Percentiles rank a stretch among this genome's conserved stretches.
Evolutionary conservation across 1,140 invertebrate species (phyloP).

Genomic region (Anoplolepis gracilipes): DNA sequence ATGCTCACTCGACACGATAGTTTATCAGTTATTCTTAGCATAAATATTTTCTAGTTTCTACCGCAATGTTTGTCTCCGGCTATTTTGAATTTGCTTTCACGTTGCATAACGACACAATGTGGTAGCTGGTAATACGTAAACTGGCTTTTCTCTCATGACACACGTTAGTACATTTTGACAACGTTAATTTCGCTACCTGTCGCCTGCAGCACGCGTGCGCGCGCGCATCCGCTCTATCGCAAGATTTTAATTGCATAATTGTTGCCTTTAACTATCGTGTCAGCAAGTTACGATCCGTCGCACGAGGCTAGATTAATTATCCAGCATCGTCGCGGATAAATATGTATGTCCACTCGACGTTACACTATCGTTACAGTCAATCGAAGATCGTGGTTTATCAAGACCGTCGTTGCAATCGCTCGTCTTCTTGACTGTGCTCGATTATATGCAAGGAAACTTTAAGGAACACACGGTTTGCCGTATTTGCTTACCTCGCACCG

Average conservation of each 20-base stretch:
- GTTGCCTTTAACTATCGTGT: constrained; percentile 51
- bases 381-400: constrained; percentile 13
- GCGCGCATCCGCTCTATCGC: background rate
- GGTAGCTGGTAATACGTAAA: constrained; percentile 20
- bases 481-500: background rate
- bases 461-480: constrained; percentile 4
- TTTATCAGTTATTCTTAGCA: background rate
- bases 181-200: constrained; percentile 43
- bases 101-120: background rate
- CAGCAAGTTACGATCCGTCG: background rate
- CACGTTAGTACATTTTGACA: constrained; percentile 33
- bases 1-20: background rate
- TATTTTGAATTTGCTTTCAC: constrained; percentile 4
- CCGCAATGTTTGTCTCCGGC: background rate
- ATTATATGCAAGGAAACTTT: constrained; percentile 23
- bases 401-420: constrained; percentile 2
- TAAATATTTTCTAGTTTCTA: constrained; percentile 9
- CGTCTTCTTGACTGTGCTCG: background rate
- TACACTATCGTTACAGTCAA: background rate
- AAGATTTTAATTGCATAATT: constrained; percentile 51
- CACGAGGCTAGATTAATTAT: background rate
- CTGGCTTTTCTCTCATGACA: background rate
- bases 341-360: background rate
- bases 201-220: background rate
- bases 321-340: constrained; percentile 17